Evolutionary conservation across 2,113 vertebrate genomes (phyloP).

Genomic region (Sphaerodactylus townsendi): DNA sequence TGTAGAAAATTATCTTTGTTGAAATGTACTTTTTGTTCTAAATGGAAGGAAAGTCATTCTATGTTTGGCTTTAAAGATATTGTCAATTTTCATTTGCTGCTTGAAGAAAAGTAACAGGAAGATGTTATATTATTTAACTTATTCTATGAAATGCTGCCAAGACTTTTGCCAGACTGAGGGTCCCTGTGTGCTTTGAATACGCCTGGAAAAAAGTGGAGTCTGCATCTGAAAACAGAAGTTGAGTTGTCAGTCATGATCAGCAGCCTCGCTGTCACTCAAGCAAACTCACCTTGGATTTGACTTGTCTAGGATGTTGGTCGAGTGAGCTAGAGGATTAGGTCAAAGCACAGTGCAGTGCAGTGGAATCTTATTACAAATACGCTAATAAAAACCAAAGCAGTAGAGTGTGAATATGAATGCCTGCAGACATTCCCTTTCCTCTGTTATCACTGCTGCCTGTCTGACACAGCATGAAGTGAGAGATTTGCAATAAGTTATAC

Average conservation of each 20-base stretch:
- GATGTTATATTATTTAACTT: not conserved
- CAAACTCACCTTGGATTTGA: slow-evolving; percentile 3
- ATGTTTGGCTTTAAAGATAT: not conserved
- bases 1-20: not conserved
- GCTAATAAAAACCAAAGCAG: not conserved
- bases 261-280: not conserved
- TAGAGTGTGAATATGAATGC: not conserved
- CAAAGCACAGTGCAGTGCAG: not conserved
- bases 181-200: slow-evolving; percentile 10
- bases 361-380: not conserved
- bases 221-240: not conserved
- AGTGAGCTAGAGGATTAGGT: not conserved
- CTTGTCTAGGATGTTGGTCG: not conserved
- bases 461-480: not conserved
- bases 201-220: not conserved
- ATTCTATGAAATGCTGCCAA: not conserved
- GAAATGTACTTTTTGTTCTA: not conserved
- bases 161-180: slow-evolving; percentile 11
- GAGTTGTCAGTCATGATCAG: not conserved
- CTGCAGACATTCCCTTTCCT: not conserved
- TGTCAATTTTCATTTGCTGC: not conserved
- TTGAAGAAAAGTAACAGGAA: not conserved
- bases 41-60: not conserved
- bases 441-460: not conserved
- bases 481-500: not conserved